A percentile compares a stretch with the other conserved stretches of the same genome.
These are phyloP conservation scores for Coilia nasus DNA, from an alignment of 2,797 vertebrate species.

Conservation along the genomic window DNA sequence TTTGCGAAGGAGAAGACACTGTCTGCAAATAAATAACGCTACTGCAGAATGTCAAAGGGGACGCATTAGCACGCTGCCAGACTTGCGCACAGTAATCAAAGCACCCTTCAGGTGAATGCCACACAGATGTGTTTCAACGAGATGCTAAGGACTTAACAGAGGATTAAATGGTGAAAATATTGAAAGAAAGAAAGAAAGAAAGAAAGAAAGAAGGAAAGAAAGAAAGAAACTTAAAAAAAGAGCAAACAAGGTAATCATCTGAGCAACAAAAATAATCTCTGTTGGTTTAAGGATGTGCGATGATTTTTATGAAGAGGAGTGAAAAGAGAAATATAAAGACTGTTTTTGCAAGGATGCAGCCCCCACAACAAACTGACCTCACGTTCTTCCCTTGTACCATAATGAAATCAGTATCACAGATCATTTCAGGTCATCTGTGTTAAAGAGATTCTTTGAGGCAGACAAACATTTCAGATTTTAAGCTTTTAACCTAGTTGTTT, in stretches of 20 bases:
- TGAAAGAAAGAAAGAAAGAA: slow-evolving; percentile 24
- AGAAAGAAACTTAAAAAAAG: background rate
- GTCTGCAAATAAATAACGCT: slow-evolving; percentile 60
- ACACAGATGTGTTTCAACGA: slow-evolving; percentile 48
- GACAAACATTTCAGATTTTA: background rate
- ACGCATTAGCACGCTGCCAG: slow-evolving; percentile 60
- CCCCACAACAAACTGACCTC: slow-evolving; percentile 12
- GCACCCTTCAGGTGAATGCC: slow-evolving; percentile 29
- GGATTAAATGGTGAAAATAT: background rate
- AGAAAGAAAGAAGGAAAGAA: background rate
- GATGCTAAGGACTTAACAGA: slow-evolving; percentile 19
- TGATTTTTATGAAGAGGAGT: background rate
- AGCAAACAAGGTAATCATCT: slow-evolving; percentile 27
- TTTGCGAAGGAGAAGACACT: slow-evolving; percentile 63
- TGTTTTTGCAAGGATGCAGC: background rate
- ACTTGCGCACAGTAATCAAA: background rate
- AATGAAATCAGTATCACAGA: background rate
- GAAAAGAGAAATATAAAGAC: background rate
- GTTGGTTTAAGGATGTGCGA: background rate
- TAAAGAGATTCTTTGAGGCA: background rate
- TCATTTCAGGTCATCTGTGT: no score
- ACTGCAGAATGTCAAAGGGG: slow-evolving; percentile 62
- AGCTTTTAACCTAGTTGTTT: no score
- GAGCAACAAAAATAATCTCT: slow-evolving; percentile 19
- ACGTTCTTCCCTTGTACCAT: background rate